Evolutionary conservation across 2,888 invertebrate species (phyloP), one percentile per base, ranked within the genome.

Genomic region (Eupsilia transversa): DNA sequence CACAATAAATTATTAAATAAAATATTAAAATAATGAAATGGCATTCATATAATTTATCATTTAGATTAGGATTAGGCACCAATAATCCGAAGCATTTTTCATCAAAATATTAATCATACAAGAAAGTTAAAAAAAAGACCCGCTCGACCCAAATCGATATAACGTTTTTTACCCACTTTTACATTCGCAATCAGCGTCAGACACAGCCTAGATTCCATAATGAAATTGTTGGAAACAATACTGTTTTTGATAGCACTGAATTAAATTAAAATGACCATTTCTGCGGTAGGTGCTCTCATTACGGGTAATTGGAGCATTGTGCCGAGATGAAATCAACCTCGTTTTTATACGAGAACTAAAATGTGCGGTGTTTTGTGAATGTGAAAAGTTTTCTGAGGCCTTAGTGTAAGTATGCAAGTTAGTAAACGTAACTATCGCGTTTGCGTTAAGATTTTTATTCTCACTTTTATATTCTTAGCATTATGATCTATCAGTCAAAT

Each of bases 161-260:
- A 79, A 60, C 33, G 69, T 60, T 64, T 71, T 63, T 74, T 79
- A 56, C 68, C 54, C 57, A 80, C 80, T 78, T 85, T 77, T 79
- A 56, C 63, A 74, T 67, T 74, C 41, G 75, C 80, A 82, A 87
- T 84, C 79, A 73, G 43, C 56, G 65, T 67, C 82, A 86, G 12
- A 0, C 10, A 52, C 52, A 54, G 73, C 86, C 88, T 78, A 89
- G 84, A 84, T 90, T 80, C 79, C 63, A 68, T 85, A 85, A 86
- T 85, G 84, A 73, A 86, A 80, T 85, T 82, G 83, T 74, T 82
- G 79, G 77, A 88, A 88, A 89, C 88, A 86, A 88, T 88, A 86
- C 82, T 61, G 83, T 80, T 83, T 64, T 72, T 78, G 69, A 86
- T 84, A 67, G 72, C 61, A 68, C n/a, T 71, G 52, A 56, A 65